Percentiles rank a stretch among this genome's conserved stretches.
Evolutionary conservation across 2,113 vertebrate species (phyloP).

Genomic region (Podiceps cristatus): DNA sequence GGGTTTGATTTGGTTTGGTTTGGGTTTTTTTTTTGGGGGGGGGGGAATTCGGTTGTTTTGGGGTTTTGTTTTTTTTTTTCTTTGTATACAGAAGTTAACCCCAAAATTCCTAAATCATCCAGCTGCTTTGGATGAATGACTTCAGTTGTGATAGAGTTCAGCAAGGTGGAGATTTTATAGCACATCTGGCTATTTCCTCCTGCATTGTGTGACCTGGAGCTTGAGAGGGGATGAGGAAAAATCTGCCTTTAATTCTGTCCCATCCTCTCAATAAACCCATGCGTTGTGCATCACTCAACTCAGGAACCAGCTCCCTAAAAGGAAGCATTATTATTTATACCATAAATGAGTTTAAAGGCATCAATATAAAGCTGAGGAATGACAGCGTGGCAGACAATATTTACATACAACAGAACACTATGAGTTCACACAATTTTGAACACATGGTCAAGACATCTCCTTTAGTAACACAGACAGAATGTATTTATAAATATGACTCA

Average conservation of each 20-base stretch:
- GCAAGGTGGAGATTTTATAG: neutral
- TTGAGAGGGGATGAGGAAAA: neutral
- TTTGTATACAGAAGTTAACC: neutral
- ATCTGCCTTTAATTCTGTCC: neutral
- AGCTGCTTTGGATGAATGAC: neutral
- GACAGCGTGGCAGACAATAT: neutral
- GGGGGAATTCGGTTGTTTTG: too few relatives aligned
- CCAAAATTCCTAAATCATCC: neutral
- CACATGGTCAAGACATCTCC: neutral
- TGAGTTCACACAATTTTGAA: slow-evolving; percentile 21
- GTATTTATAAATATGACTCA: neutral
- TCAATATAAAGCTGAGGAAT: neutral
- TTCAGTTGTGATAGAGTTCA: neutral
- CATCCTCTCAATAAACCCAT: neutral
- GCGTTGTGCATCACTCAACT: neutral
- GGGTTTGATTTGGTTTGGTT: too few relatives aligned
- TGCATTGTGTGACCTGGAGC: neutral
- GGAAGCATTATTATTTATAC: neutral
- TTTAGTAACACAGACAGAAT: neutral
- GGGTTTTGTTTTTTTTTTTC: too few relatives aligned
- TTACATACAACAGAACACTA: neutral
- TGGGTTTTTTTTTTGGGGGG: neutral
- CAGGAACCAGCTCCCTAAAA: neutral
- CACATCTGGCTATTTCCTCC: neutral
- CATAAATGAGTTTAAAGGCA: neutral